Conservation (phyloP, 2,113 vertebrate species). For the Symphodus melops region DNA sequence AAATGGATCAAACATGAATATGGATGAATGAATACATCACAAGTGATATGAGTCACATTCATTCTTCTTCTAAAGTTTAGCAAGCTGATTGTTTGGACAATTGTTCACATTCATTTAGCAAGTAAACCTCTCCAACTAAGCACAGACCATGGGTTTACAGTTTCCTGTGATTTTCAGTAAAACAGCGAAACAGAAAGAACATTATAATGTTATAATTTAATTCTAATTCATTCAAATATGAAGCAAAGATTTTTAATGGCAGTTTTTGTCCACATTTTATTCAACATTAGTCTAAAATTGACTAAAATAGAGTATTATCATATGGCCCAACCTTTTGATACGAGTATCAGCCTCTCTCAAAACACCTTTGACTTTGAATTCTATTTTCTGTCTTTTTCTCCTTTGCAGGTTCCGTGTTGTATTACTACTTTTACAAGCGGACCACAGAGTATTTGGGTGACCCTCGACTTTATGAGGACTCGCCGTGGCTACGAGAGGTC, state of each 20-base stretch:
- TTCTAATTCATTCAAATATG: not conserved
- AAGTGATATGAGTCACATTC: not conserved
- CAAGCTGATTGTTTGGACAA: not conserved
- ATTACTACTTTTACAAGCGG: slow-evolving; percentile 95
- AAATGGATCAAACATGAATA: too few relatives aligned
- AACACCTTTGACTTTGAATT: not conserved
- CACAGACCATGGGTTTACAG: not conserved
- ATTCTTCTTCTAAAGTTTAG: not conserved
- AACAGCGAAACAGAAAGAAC: not conserved
- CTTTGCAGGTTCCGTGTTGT: slow-evolving; percentile 88
- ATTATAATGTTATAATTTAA: not conserved
- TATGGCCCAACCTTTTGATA: too few relatives aligned
- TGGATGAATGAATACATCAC: too few relatives aligned
- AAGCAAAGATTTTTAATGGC: too few relatives aligned
- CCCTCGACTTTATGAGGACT: slow-evolving; percentile 93
- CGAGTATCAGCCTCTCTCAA: too few relatives aligned
- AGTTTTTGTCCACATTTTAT: too few relatives aligned
- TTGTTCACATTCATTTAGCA: not conserved
- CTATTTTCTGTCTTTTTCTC: not conserved
- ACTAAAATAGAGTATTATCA: too few relatives aligned
- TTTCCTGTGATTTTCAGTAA: not conserved
- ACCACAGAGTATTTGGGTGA: slow-evolving; percentile 90
- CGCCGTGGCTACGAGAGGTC: slow-evolving; percentile 89
- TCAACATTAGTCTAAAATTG: too few relatives aligned
- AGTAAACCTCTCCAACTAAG: not conserved